Percentiles rank a stretch among this genome's conserved stretches.
Conservation (phyloP, 2,888 invertebrate genomes). For the Entomobrya multifasciata region DNA sequence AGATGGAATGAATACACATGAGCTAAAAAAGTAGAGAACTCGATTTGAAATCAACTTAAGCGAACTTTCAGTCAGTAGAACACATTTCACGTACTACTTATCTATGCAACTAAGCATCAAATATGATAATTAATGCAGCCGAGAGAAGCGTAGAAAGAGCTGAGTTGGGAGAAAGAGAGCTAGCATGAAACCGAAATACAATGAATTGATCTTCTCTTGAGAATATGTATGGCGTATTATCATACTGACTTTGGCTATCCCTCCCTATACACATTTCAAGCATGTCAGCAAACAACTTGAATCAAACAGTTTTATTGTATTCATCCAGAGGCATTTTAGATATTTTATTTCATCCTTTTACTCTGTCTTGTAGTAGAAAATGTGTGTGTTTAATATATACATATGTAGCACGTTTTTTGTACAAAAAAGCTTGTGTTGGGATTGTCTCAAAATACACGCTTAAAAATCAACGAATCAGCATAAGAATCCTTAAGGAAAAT, state of each 20-base stretch:
- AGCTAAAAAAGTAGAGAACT: conserved; percentile 14
- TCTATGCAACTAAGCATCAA: conserved; percentile 66
- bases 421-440: not conserved
- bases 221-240: not conserved
- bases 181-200: conserved; percentile 40
- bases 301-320: conserved; percentile 27
- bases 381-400: too few relatives aligned
- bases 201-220: conserved; percentile 58
- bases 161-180: conserved; percentile 1
- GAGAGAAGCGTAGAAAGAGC: conserved; percentile 3
- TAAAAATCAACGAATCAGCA: conserved; percentile 68
- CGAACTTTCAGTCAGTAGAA: conserved; percentile 46
- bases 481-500: conserved; percentile 56
- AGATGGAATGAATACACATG: conserved; percentile 24
- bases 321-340: conserved; percentile 4
- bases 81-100: conserved; percentile 68
- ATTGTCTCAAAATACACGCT: conserved; percentile 29
- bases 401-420: too few relatives aligned
- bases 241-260: too few relatives aligned
- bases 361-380: too few relatives aligned
- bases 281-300: conserved; percentile 20
- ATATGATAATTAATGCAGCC: conserved; percentile 72
- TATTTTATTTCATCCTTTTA: not conserved
- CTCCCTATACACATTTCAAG: not conserved
- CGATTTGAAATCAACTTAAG: conserved; percentile 35